Percentiles rank a stretch among this genome's conserved stretches.
Conservation (phyloP, 2,797 vertebrate species). For the Meda fulgida region DNA sequence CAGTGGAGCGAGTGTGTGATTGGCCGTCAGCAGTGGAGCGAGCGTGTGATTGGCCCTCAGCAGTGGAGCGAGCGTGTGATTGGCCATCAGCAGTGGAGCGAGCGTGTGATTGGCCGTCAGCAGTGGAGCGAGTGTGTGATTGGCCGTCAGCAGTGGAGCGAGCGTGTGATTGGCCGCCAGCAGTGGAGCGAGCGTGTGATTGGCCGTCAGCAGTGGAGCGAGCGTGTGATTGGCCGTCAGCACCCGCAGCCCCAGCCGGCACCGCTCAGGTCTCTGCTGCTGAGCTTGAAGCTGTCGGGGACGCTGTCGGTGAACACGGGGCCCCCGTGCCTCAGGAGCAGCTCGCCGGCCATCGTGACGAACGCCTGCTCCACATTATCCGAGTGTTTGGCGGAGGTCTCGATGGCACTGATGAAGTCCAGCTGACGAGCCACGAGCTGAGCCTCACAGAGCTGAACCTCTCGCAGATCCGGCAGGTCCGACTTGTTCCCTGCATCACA, state of each 20-base stretch:
- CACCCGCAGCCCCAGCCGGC: constrained; percentile 85
- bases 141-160: too few species aligned
- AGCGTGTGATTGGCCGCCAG: too few species aligned
- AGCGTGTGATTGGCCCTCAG: too few species aligned
- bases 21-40: too few species aligned
- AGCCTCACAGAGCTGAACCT: constrained; percentile 82
- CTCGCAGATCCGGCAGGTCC: constrained; percentile 80
- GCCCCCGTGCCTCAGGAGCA: constrained; percentile 85
- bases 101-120: too few species aligned
- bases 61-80: too few species aligned
- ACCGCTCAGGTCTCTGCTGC: constrained; percentile 80
- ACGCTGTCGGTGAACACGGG: constrained; percentile 83
- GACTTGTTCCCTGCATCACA: constrained; percentile 83
- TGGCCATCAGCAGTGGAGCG: too few species aligned
- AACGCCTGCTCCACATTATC: constrained; percentile 89
- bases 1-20: too few species aligned
- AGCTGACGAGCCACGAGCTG: constrained; percentile 80
- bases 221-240: constrained; percentile 12
- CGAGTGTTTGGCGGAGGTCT: constrained; percentile 87
- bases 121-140: too few species aligned
- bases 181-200: too few species aligned
- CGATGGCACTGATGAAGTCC: constrained; percentile 83
- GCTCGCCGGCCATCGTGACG: constrained; percentile 82
- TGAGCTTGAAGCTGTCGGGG: constrained; percentile 85
- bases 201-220: too few species aligned